Conservation (phyloP, 2,797 vertebrate genomes). For the Sebastes miniatus region DNA sequence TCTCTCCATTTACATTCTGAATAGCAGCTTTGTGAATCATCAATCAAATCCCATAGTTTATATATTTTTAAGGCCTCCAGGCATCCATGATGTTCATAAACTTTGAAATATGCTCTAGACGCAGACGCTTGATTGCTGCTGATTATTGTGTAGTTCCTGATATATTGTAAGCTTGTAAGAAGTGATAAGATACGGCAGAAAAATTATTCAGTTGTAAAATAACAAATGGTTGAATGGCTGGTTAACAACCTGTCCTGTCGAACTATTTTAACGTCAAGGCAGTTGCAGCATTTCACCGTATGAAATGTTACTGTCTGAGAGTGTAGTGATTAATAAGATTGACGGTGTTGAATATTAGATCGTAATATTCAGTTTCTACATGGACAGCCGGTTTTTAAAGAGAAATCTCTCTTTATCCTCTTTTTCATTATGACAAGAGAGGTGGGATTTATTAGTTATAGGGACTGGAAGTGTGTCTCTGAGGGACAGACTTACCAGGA, state of each 20-base stretch:
- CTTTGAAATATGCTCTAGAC: background rate
- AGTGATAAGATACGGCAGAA: background rate
- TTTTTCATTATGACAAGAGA: conserved; percentile 20
- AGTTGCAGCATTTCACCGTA: background rate
- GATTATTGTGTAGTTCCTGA: background rate
- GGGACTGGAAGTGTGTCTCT: background rate
- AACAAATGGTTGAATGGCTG: conserved; percentile 1
- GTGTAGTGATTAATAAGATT: conserved; percentile 22
- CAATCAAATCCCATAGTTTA: background rate
- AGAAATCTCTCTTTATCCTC: background rate
- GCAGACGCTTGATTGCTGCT: background rate
- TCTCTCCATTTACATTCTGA: background rate
- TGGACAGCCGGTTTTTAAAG: background rate
- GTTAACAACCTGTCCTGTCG: conserved; percentile 17
- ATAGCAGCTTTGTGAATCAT: background rate
- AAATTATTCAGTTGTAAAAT: background rate
- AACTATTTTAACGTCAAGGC: background rate
- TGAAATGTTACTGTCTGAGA: conserved; percentile 17
- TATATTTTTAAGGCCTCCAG: background rate
- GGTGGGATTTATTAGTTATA: conserved; percentile 9
- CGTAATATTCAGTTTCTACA: conserved; percentile 20
- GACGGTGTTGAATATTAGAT: conserved; percentile 3
- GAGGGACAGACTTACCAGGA: background rate
- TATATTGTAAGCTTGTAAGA: background rate
- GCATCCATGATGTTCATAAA: background rate